phyloP scores from a whole-genome alignment of 2,797 vertebrate genomes.

The Vespertilio murinus region DNA sequence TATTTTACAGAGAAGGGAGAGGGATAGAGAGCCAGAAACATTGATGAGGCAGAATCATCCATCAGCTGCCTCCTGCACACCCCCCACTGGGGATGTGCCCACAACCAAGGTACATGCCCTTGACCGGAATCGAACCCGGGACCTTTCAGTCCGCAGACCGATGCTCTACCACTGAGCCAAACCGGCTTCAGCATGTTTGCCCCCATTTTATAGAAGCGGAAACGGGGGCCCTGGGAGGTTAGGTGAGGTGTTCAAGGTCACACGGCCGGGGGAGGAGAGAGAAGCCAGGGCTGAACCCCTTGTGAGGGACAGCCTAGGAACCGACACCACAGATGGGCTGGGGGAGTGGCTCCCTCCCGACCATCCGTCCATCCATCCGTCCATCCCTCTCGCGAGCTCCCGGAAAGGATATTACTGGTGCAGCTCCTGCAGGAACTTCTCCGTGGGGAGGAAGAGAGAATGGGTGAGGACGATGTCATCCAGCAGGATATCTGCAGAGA shows the following conservation, averaged over 20 bases:
- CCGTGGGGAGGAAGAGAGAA: slow-evolving; percentile 95
- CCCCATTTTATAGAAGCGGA: background rate
- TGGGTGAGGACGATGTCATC: slow-evolving; percentile 98
- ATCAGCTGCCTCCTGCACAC: no score
- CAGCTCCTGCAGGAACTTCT: slow-evolving; percentile 94
- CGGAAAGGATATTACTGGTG: slow-evolving; percentile 96
- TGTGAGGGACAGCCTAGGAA: background rate
- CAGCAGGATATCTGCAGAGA: slow-evolving; percentile 88
- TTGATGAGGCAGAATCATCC: no score
- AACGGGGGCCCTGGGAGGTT: slow-evolving; percentile 17
- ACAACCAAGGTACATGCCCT: no score
- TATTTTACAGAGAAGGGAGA: no score
- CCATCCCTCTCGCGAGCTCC: background rate
- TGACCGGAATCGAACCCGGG: no score
- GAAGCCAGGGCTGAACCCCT: background rate
- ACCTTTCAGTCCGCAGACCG: no score
- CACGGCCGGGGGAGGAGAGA: background rate
- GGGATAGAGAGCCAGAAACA: no score
- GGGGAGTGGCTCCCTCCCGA: background rate
- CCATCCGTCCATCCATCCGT: no score
- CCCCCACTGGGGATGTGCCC: no score
- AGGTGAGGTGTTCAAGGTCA: background rate
- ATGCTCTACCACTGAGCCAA: no score
- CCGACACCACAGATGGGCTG: background rate
- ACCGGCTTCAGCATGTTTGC: background rate